A percentile compares a stretch with the other conserved stretches of the same genome.
phyloP scores from a whole-genome alignment of 2,113 vertebrate species.

The Chrysochloris asiatica region DNA sequence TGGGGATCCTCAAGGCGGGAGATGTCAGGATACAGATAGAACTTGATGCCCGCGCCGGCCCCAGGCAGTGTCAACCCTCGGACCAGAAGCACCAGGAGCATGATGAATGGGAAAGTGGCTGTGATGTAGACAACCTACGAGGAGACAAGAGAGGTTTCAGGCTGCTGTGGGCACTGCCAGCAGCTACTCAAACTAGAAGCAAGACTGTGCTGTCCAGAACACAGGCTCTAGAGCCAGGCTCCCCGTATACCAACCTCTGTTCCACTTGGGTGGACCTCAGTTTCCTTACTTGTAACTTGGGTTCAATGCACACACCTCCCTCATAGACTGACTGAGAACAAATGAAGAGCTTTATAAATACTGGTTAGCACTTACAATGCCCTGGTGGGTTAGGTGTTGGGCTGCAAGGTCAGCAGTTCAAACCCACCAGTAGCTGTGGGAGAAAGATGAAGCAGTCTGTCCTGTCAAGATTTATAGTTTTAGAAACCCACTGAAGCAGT shows the following conservation, averaged over 20 bases:
- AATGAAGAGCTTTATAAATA: background rate
- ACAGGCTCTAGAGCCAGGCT: too few relatives aligned
- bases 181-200: background rate
- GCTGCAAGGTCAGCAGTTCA: too few relatives aligned
- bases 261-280: background rate
- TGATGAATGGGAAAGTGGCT: slow-evolving; percentile 97
- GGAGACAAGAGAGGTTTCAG: background rate
- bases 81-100: slow-evolving; percentile 96
- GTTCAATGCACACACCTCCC: background rate
- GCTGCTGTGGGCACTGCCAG: fast-evolving
- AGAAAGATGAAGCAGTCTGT: too few relatives aligned
- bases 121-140: slow-evolving; percentile 94
- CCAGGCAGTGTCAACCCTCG: slow-evolving; percentile 97
- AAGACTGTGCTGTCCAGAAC: too few relatives aligned
- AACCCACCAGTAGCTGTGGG: too few relatives aligned
- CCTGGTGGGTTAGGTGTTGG: too few relatives aligned
- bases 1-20: slow-evolving; percentile 94
- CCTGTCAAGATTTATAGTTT: too few relatives aligned
- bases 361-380: too few relatives aligned
- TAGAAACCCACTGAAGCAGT: too few relatives aligned
- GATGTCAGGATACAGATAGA: slow-evolving; percentile 97
- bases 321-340: background rate
- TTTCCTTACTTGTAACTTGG: background rate
- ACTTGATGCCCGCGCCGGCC: slow-evolving; percentile 97
- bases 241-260: background rate